phyloP scores from a whole-genome alignment of 2,113 vertebrate species.

The Cyphomyrus plagiostoma region DNA sequence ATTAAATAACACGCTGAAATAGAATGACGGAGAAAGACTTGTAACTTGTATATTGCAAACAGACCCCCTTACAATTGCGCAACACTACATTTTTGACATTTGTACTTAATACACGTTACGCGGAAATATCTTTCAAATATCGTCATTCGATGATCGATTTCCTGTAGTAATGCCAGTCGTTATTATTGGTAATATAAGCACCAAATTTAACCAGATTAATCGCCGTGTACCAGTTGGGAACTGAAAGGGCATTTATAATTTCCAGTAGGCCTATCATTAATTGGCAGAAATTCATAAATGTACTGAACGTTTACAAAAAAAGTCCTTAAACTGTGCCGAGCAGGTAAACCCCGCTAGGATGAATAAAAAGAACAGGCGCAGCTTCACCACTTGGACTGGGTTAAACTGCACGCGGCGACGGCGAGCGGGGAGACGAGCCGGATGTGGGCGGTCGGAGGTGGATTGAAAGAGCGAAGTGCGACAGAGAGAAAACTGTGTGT shows the following conservation, averaged over 20 bases:
- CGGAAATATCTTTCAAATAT: not conserved
- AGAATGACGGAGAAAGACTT: not conserved
- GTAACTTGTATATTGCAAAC: not conserved
- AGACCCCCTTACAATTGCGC: not conserved
- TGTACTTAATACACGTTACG: not conserved
- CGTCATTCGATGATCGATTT: not conserved
- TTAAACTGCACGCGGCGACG: not conserved
- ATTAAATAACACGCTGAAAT: not conserved
- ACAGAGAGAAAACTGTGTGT: conserved; percentile 40
- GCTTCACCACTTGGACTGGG: not conserved
- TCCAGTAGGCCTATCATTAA: not conserved
- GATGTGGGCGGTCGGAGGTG: conserved; percentile 55
- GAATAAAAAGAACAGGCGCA: not conserved
- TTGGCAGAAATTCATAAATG: not conserved
- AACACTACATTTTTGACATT: not conserved
- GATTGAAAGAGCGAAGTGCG: conserved; percentile 30
- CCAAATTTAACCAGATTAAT: not conserved
- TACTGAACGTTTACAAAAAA: not conserved
- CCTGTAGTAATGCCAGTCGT: not conserved
- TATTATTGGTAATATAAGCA: not conserved
- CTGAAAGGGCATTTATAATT: not conserved
- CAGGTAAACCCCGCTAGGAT: not conserved
- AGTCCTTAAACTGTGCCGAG: not conserved
- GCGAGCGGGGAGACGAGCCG: conserved; percentile 32
- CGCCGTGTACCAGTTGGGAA: not conserved